Base-by-base conservation (phyloP, 2,888 invertebrate species). In the Apodemia mormo region DNA sequence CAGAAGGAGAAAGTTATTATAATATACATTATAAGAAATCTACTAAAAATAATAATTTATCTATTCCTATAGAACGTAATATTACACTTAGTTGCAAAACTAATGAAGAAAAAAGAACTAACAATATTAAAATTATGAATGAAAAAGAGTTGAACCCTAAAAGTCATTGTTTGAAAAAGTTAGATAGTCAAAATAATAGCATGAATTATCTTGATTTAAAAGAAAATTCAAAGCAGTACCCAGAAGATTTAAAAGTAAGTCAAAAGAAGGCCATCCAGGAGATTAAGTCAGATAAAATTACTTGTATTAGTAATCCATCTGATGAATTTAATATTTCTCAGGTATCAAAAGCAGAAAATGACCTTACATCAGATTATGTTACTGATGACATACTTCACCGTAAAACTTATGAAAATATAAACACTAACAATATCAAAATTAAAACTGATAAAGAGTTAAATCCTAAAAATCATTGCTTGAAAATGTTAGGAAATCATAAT, bases 1-100 rank as follows among this genome's bases (percentile, higher is more conserved):
- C 72, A 73, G 88, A 85, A 78, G 85, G 86, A 4, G 70, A 30
- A 49, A 76, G 78, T 71, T 69, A 70, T 68, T 65, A 65, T 2
- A 54, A 10, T 30, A 10, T 12, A 30, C 58, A 33, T 33, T 30
- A 33, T 58, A 33, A 33, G 10, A 14, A 30, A 61, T 7, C 33
- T 61, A 14, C 29, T 33, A 30, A 6, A 14, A 61, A 33, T 61
- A 12, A 61, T 33, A 12, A 30, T 30, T 5, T 14, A 30, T 12
- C 1, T 61, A 12, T 14, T 33, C 14, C 12, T 14, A 61, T 7
- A 12, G 30, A 61, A 61, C 7, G 6, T 30, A 2, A 30, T 29
- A 56, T 56, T 40, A 40, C 40, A 40, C 9, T 40, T 40, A 2
- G 9, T 40, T 40, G 40, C 40, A 40, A 40, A 40, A 9, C 40